Evolutionary conservation across 37 sponge, comb jelly and placozoan genomes (phyloP), one percentile per base, ranked within the genome.

Genomic region (Diacarnus erythraeanus): DNA sequence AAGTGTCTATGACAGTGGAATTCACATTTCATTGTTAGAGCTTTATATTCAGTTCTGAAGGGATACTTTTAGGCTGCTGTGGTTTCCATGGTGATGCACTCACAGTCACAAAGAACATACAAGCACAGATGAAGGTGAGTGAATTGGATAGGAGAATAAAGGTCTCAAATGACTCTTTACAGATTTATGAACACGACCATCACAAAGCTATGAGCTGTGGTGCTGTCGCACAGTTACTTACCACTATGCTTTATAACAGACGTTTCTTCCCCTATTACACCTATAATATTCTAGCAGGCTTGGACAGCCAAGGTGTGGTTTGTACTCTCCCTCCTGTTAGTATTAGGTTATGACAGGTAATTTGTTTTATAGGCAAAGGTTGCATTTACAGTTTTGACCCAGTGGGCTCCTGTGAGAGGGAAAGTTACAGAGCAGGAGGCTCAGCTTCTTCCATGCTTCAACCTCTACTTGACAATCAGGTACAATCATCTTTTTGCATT

Each of bases 1-100:
- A 72, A 76, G 88, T 39, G 47, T 61, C 10, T 6, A 58, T 75
- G 12, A 54, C 17, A 54, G 10, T 56, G 30, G 31, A 36, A 18
- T 1, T 57, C 3, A 8, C 34, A 15, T 2, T 4, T 15, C 22
- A 68, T 29, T 22, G 2, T 22, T 35, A 29, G 51, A 2, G 22
- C 26, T 68, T 10, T 38, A 22, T 43, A 0, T 60, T 6, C 43
- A 91, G 92, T 43, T 69, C 76, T 59, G 80, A 78, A 27, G 33
- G 72, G 36, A 79, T 84, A 29, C 65, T 90, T 23, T 71, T 95
- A 37, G 98, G 98, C 0, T 93, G 94, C 42, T 89, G 88, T 87
- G 98, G 98, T 42, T 97, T 97, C 81, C 98, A 97, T 74, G 98
- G 98, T 60, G 98, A 97, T 90, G 94, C 89, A 54, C 72, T 95